Conservation (phyloP, 2,113 vertebrate genomes). For the Alligator mississippiensis region DNA sequence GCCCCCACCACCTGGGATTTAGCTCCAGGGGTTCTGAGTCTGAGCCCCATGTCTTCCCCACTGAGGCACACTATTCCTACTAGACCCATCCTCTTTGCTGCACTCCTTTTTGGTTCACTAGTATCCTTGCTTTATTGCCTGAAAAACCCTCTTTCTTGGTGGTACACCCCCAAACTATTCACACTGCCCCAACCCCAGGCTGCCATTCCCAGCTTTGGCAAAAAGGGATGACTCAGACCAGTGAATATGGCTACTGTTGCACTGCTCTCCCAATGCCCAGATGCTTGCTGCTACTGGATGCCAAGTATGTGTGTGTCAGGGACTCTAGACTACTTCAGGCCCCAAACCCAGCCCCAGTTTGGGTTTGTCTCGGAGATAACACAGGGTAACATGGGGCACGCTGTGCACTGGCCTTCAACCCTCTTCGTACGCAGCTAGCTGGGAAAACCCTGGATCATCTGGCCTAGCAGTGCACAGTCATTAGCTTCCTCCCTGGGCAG, state of each 20-base stretch:
- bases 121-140: too few species aligned
- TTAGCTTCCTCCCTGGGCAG: neutral
- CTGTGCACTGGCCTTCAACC: neutral
- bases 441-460: neutral
- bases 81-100: neutral
- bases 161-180: too few species aligned
- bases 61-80: neutral
- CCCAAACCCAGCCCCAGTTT: neutral
- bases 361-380: constrained; percentile 43
- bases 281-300: neutral
- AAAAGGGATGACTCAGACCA: accelerated
- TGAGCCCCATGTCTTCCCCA: neutral
- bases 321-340: neutral
- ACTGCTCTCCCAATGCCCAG: too few species aligned
- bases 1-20: neutral
- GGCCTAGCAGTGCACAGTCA: neutral
- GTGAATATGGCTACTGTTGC: too few species aligned
- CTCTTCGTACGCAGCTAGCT: neutral
- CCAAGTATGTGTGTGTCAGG: neutral
- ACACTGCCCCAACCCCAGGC: neutral
- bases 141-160: too few species aligned
- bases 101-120: neutral
- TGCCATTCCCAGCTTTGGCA: neutral
- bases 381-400: neutral
- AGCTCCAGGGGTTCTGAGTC: too few species aligned